Conservation (phyloP, 2,113 vertebrate genomes). For the Eidolon helvum region DNA sequence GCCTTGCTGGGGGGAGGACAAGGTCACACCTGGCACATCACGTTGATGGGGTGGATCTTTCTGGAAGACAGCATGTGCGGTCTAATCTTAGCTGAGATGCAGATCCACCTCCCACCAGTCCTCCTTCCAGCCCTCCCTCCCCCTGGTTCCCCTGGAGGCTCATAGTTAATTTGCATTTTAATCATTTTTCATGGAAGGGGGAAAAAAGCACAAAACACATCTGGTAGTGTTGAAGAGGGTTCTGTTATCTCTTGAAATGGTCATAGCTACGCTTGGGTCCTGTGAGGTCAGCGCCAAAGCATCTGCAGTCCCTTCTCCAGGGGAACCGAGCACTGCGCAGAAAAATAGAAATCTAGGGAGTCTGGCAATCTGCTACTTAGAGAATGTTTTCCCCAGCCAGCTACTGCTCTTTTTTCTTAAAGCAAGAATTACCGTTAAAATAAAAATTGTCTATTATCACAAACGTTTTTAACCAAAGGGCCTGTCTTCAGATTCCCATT, state of each 20-base stretch:
- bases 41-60: background rate
- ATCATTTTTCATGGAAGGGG: background rate
- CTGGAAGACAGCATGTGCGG: background rate
- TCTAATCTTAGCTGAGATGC: background rate
- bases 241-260: background rate
- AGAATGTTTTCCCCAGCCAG: background rate
- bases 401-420: background rate
- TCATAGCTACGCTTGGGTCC: background rate
- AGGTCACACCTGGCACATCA: background rate
- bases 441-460: background rate
- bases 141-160: background rate
- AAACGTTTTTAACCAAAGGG: background rate
- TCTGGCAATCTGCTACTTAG: background rate
- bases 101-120: accelerated
- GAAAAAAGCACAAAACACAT: background rate
- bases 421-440: background rate
- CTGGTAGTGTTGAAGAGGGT: background rate
- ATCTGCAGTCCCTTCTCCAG: background rate
- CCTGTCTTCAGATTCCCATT: background rate
- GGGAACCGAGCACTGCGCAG: background rate
- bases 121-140: too few species aligned
- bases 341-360: background rate
- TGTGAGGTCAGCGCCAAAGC: background rate
- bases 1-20: background rate
- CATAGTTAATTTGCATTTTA: constrained; percentile 23